Evolutionary conservation across 1,140 invertebrate genomes (phyloP).

Genomic region (Pogonomyrmex californicus): DNA sequence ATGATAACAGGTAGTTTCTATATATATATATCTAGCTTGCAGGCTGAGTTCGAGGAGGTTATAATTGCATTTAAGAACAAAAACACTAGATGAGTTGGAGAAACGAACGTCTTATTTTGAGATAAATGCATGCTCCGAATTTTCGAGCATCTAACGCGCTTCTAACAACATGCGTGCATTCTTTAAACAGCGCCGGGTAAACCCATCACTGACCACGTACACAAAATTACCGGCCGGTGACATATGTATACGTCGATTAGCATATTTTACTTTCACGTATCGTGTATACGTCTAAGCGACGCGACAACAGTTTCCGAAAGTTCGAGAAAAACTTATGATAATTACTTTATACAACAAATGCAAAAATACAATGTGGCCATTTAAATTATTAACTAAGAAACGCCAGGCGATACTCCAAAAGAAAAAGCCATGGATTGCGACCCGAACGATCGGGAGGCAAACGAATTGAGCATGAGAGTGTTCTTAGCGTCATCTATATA

Average conservation of each 20-base stretch:
- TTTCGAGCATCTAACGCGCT: background rate
- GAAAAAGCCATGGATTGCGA: conserved; percentile 61
- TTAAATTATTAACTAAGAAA: conserved; percentile 69
- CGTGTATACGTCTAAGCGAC: conserved; percentile 4
- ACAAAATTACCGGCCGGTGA: conserved; percentile 77
- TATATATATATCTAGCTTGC: background rate
- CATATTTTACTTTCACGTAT: conserved; percentile 49
- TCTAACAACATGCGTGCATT: background rate
- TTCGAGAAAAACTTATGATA: conserved; percentile 57
- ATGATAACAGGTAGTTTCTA: background rate
- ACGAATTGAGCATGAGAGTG: background rate
- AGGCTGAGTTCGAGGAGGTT: conserved; percentile 21
- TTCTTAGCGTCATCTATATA: background rate
- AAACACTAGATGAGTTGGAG: background rate
- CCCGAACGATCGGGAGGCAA: background rate
- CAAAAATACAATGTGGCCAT: conserved; percentile 67
- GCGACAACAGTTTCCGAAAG: background rate
- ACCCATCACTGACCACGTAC: conserved; percentile 70
- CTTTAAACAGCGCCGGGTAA: conserved; percentile 2
- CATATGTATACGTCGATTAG: conserved; percentile 62
- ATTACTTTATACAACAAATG: conserved; percentile 67
- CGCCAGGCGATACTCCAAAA: conserved; percentile 40
- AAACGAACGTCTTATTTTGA: background rate
- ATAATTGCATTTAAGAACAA: background rate
- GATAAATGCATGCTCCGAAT: background rate